These are phyloP conservation scores for Gorsachius magnificus DNA, from an alignment of 2,797 vertebrate genomes.

Conservation along the genomic window DNA sequence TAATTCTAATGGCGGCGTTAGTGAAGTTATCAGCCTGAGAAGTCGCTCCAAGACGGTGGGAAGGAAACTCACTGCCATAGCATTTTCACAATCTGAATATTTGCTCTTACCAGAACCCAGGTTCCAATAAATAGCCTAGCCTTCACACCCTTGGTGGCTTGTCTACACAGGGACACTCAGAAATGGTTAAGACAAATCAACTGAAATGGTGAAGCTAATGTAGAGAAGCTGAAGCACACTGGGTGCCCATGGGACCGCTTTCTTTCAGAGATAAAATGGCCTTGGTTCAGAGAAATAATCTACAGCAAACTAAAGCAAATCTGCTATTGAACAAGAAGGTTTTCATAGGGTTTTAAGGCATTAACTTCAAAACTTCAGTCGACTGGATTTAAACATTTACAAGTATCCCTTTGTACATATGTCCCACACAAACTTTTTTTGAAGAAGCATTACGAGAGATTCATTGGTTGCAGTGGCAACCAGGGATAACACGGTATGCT, in stretches of 20 bases:
- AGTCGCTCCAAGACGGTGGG: not conserved
- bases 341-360: not conserved
- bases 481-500: accelerated
- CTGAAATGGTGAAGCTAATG: not conserved
- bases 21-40: not conserved
- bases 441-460: not conserved
- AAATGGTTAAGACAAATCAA: not conserved
- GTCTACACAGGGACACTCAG: not conserved
- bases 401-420: not conserved
- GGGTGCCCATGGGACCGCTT: not conserved
- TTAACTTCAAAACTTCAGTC: not conserved
- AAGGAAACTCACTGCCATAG: not conserved
- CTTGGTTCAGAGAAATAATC: not conserved
- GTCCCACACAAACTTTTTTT: not conserved
- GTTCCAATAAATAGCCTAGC: not conserved
- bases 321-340: not conserved
- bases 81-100: not conserved
- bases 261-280: not conserved
- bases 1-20: not conserved
- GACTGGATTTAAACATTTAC: not conserved
- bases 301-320: not conserved
- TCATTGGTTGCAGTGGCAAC: not conserved
- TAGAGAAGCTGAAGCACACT: not conserved
- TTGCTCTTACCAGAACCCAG: not conserved
- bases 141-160: not conserved